These are phyloP conservation scores for Trichogramma evanescens DNA, from an alignment of 2,888 invertebrate species.

Conservation along the genomic window DNA sequence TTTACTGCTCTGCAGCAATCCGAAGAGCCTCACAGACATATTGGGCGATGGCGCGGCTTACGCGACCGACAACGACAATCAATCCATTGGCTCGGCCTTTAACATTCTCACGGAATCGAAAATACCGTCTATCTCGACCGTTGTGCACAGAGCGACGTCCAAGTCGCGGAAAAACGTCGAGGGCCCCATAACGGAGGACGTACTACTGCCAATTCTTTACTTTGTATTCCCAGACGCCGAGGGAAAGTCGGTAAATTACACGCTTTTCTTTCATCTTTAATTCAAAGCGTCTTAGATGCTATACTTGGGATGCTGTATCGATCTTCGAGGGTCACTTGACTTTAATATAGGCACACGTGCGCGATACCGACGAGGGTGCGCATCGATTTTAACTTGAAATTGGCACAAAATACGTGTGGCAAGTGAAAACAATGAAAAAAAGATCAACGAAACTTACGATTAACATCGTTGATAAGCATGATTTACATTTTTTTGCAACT, in stretches of 20 bases:
- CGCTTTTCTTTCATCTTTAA: background rate
- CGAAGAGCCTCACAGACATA: conserved; percentile 49
- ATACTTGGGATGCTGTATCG: background rate
- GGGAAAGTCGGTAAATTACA: conserved; percentile 49
- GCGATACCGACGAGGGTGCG: too few relatives aligned
- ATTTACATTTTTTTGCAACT: too few relatives aligned
- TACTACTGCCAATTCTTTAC: conserved; percentile 69
- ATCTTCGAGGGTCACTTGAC: background rate
- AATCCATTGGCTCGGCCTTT: conserved; percentile 45
- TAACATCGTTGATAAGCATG: too few relatives aligned
- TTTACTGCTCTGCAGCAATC: conserved; percentile 58
- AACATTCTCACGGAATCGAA: conserved; percentile 70
- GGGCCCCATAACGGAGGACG: conserved; percentile 71
- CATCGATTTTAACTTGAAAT: too few relatives aligned
- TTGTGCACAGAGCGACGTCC: conserved; percentile 53
- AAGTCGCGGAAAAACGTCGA: conserved; percentile 55
- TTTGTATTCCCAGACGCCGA: conserved; percentile 86
- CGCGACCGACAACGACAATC: conserved; percentile 38
- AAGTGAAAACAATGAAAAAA: too few relatives aligned
- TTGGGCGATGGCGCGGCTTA: conserved; percentile 51
- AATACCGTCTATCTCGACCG: conserved; percentile 58
- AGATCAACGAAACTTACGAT: too few relatives aligned
- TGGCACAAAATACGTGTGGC: too few relatives aligned
- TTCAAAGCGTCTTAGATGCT: background rate
- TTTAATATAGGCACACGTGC: too few relatives aligned